These are phyloP conservation scores for Todiramphus saurophagus DNA, from an alignment of 2,113 vertebrate genomes.

Conservation along the genomic window DNA sequence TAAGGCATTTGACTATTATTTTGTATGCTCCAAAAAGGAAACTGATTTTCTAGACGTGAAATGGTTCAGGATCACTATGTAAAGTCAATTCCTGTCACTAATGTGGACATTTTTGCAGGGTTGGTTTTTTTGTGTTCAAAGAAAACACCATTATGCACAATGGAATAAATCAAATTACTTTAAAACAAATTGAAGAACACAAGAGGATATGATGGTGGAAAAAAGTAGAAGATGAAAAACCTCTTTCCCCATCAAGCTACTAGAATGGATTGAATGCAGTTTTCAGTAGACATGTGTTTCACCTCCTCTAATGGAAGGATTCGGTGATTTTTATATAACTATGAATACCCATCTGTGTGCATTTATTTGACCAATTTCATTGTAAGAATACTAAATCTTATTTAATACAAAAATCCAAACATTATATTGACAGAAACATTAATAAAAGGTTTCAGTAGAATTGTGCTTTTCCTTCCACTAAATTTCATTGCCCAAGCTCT, in stretches of 20 bases:
- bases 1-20: not conserved
- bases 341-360: not conserved
- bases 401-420: not conserved
- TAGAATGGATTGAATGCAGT: not conserved
- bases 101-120: not conserved
- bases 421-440: not conserved
- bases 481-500: not conserved
- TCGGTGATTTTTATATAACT: too few species aligned
- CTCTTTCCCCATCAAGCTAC: not conserved
- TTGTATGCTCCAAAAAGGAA: not conserved
- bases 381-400: not conserved
- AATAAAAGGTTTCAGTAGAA: slow-evolving; percentile 11
- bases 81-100: not conserved
- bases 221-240: not conserved
- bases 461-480: not conserved
- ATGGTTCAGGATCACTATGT: not conserved
- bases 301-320: not conserved
- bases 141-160: not conserved
- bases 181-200: not conserved
- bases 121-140: not conserved
- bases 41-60: not conserved
- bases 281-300: not conserved
- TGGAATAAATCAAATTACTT: slow-evolving; percentile 10
- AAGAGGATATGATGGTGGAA: not conserved
- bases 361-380: not conserved